phyloP scores from a whole-genome alignment of 2,797 vertebrate genomes.

The Lophotriccus pileatus region DNA sequence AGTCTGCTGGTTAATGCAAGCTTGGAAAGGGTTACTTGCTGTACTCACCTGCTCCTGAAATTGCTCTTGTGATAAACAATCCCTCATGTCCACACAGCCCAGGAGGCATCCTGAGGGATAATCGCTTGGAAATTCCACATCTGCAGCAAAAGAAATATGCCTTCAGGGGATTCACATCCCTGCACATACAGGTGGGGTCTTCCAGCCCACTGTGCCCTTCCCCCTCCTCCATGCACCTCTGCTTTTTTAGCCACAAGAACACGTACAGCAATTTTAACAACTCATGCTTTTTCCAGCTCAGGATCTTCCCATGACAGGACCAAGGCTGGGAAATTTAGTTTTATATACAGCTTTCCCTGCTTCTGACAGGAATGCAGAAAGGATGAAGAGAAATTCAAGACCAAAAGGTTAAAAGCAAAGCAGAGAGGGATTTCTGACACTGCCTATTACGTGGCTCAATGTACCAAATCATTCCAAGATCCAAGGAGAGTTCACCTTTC shows the following conservation, averaged over 20 bases:
- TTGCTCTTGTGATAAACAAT: slow-evolving; percentile 92
- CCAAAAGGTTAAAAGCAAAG: background rate
- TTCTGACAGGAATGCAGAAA: background rate
- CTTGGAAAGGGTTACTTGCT: background rate
- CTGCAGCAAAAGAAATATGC: slow-evolving; percentile 71
- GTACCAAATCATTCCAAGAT: background rate
- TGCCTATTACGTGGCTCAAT: background rate
- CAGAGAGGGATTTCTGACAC: background rate
- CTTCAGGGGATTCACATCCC: background rate
- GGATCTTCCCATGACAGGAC: background rate
- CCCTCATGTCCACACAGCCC: slow-evolving; percentile 88
- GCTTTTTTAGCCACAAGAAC: background rate
- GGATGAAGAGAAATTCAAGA: background rate
- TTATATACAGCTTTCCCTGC: background rate
- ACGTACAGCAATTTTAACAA: background rate
- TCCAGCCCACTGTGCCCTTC: background rate
- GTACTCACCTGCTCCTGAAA: slow-evolving; percentile 89
- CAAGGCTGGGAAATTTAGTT: background rate
- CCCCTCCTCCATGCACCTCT: background rate
- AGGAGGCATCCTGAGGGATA: slow-evolving; percentile 94
- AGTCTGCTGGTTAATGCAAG: background rate
- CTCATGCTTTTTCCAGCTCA: background rate
- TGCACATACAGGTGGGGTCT: background rate
- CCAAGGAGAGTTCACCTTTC: slow-evolving; percentile 76
- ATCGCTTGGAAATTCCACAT: slow-evolving; percentile 81